A percentile compares a stretch with the other conserved stretches of the same genome.
phyloP scores from a whole-genome alignment of 2,113 vertebrate genomes.

The Cromileptes altivelis region DNA sequence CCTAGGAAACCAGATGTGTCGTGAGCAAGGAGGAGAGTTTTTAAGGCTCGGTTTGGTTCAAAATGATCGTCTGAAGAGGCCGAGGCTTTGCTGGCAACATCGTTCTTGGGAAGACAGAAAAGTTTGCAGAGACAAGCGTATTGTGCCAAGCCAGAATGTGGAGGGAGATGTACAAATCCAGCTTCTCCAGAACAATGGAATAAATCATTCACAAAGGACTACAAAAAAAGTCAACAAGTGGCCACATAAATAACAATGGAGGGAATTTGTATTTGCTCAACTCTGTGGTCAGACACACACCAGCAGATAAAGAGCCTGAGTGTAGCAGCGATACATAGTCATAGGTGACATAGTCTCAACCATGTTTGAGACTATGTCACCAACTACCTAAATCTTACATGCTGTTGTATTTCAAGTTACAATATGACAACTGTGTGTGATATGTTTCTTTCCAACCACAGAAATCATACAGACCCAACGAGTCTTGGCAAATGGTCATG shows the following conservation, averaged over 20 bases:
- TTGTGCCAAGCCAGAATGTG: background rate
- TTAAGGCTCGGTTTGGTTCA: constrained; percentile 21
- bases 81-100: constrained; percentile 7
- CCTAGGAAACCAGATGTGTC: constrained; percentile 73
- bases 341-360: no score
- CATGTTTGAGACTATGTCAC: background rate
- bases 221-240: constrained; percentile 29
- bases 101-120: constrained; percentile 11
- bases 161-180: constrained; percentile 14
- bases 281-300: background rate
- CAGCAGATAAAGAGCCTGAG: background rate
- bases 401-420: background rate
- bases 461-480: background rate
- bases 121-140: constrained; percentile 11
- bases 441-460: background rate
- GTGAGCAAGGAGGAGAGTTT: constrained; percentile 43
- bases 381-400: background rate
- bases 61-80: constrained; percentile 19
- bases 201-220: constrained; percentile 9
- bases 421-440: constrained; percentile 4
- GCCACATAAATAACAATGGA: background rate
- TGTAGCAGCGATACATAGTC: background rate
- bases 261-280: background rate
- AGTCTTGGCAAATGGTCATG: background rate
- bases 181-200: constrained; percentile 14